Evolutionary conservation across 2,113 vertebrate genomes (phyloP).

Genomic region (Dromas ardeola): DNA sequence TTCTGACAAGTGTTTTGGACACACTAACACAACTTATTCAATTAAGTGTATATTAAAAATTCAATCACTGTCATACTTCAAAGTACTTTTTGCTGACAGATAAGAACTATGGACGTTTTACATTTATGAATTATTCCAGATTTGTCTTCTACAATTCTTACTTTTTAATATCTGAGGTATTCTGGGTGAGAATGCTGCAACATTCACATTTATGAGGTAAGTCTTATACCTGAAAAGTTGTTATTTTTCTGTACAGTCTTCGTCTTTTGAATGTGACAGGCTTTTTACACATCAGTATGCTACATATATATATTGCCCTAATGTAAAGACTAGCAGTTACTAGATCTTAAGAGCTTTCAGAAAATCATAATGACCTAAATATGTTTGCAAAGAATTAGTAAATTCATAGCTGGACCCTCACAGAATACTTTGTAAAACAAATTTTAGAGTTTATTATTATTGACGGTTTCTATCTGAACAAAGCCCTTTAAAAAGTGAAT

Average conservation of each 20-base stretch:
- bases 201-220: not conserved
- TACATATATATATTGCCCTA: not conserved
- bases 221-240: not conserved
- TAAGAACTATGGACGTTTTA: not conserved
- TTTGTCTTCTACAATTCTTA: not conserved
- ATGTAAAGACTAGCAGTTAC: not conserved
- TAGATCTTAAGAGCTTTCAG: not conserved
- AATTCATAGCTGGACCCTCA: not conserved
- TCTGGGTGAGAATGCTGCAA: not conserved
- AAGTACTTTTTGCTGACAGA: not conserved
- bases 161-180: conserved; percentile 9
- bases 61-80: not conserved
- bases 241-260: not conserved
- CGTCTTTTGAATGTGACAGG: not conserved
- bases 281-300: not conserved
- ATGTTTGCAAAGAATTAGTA: too few relatives aligned
- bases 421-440: not conserved
- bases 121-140: not conserved
- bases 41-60: conserved; percentile 8
- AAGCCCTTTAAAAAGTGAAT: not conserved
- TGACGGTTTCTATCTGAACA: not conserved
- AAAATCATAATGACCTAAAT: too few relatives aligned
- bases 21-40: not conserved
- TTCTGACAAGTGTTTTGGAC: not conserved
- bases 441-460: not conserved